Evolutionary conservation across 2,888 invertebrate species (phyloP).

Genomic region (Agriopis marginaria): DNA sequence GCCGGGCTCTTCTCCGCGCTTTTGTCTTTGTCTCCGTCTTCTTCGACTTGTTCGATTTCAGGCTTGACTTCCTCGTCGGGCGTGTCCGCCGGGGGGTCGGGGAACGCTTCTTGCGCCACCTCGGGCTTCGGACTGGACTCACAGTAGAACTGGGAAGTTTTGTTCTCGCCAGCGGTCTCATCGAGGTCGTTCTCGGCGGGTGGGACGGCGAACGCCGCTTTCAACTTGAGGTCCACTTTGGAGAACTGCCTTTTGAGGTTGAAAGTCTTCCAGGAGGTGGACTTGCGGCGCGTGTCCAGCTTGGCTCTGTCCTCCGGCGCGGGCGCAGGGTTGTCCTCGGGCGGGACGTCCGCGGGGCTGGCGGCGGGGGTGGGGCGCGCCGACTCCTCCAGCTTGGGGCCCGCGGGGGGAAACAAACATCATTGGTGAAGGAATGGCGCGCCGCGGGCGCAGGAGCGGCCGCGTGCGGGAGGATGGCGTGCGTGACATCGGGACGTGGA

Average conservation of each 20-base stretch:
- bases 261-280: conserved; percentile 91
- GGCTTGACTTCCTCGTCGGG: conserved; percentile 55
- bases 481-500: conserved; percentile 44
- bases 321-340: conserved; percentile 49
- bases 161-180: conserved; percentile 63
- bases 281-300: conserved; percentile 87
- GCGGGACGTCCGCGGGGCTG: conserved; percentile 50
- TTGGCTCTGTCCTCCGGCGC: conserved; percentile 63
- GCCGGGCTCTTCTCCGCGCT: conserved; percentile 5
- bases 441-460: conserved; percentile 31
- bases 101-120: conserved; percentile 50
- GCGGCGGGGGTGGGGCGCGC: conserved; percentile 47
- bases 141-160: conserved; percentile 76
- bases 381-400: conserved; percentile 72
- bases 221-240: conserved; percentile 91
- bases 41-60: conserved; percentile 40
- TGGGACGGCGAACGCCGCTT: conserved; percentile 87
- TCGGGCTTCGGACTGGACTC: conserved; percentile 54
- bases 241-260: conserved; percentile 93
- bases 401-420: conserved; percentile 71
- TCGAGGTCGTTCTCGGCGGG: conserved; percentile 75
- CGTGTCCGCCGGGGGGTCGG: conserved; percentile 46
- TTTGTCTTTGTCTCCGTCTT: not conserved
- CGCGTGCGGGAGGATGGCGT: conserved; percentile 44
- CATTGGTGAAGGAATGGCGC: conserved; percentile 56